Conservation (phyloP, 2,797 vertebrate genomes). For the Cossypha heuglini region DNA sequence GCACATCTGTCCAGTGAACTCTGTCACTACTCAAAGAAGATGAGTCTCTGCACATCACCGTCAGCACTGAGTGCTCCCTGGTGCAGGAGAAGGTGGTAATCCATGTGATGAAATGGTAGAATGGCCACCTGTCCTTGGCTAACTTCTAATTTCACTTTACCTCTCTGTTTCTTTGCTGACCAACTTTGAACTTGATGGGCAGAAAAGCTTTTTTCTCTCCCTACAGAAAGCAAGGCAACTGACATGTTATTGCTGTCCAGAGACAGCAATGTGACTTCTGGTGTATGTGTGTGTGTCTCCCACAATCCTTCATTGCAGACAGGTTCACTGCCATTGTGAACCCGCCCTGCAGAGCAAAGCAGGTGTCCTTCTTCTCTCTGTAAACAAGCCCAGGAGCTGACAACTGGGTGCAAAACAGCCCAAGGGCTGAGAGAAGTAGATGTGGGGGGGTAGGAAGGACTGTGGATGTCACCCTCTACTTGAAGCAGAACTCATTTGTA, state of each 20-base stretch:
- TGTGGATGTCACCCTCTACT: neutral
- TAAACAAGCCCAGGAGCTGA: neutral
- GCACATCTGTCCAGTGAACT: neutral
- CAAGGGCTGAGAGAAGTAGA: neutral
- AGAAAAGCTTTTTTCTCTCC: neutral
- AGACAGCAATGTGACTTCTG: conserved; percentile 4
- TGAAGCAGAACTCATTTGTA: neutral
- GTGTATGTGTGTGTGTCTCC: conserved; percentile 4
- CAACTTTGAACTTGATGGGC: neutral
- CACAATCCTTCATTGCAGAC: conserved; percentile 74
- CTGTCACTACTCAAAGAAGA: neutral
- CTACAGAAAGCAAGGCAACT: neutral
- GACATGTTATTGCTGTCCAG: conserved; percentile 37
- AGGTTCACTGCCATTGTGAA: neutral
- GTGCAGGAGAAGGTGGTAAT: conserved; percentile 1
- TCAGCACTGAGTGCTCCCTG: neutral
- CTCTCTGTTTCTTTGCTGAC: neutral
- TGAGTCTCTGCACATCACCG: rapidly evolving
- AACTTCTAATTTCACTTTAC: neutral
- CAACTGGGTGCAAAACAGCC: neutral
- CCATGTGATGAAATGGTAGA: neutral
- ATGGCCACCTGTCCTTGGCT: neutral
- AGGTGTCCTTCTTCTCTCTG: neutral
- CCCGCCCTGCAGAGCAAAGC: neutral
- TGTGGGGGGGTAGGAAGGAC: neutral